phyloP scores from a whole-genome alignment of 2,797 vertebrate species.

The Trachurus trachurus region DNA sequence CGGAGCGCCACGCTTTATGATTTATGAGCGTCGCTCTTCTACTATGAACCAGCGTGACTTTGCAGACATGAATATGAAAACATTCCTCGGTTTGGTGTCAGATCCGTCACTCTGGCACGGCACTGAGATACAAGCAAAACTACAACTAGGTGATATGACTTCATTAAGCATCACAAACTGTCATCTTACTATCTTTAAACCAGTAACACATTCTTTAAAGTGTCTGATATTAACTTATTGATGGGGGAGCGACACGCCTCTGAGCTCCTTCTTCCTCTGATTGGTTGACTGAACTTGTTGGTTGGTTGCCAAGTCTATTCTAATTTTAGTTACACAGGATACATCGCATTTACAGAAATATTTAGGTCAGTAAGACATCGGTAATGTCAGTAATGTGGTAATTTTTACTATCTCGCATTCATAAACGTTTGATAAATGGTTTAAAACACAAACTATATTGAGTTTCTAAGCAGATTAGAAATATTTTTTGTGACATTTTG shows the following conservation, averaged over 20 bases:
- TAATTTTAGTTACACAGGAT: constrained; percentile 23
- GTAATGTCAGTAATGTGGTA: neutral
- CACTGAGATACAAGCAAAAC: constrained; percentile 1
- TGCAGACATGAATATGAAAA: constrained; percentile 24
- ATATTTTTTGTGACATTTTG: no score
- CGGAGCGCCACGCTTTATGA: constrained; percentile 37
- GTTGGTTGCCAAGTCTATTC: neutral
- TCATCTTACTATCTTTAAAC: neutral
- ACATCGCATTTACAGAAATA: constrained; percentile 14
- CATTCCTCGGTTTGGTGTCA: constrained; percentile 4
- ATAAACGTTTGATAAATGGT: neutral
- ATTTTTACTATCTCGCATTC: neutral
- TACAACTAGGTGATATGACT: neutral
- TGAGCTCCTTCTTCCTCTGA: neutral
- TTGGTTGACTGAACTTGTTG: neutral
- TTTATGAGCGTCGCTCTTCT: constrained; percentile 37
- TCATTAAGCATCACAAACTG: neutral
- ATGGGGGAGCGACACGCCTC: neutral
- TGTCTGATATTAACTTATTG: neutral
- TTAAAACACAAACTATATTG: neutral
- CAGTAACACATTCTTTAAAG: neutral
- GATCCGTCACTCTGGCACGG: neutral
- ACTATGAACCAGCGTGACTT: constrained; percentile 35
- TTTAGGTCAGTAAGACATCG: constrained; percentile 1
- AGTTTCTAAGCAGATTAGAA: neutral